Percentiles rank a stretch among this genome's conserved stretches.
phyloP scores from a whole-genome alignment of 2,113 vertebrate genomes.

The Neomonachus schauinslandi region DNA sequence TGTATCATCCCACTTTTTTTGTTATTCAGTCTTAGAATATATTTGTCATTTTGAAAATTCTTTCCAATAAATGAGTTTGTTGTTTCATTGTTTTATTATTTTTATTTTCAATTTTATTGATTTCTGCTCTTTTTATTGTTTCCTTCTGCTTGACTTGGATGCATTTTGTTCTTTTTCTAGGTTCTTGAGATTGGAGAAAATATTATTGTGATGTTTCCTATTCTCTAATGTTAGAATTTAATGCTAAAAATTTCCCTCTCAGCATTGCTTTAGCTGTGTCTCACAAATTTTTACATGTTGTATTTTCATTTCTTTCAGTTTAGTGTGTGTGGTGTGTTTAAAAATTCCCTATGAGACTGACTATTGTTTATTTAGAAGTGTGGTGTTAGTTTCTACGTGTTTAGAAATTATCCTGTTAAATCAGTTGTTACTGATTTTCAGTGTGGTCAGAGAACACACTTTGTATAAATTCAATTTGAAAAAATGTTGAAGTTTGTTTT shows the following conservation, averaged over 20 bases:
- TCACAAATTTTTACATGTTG: neutral
- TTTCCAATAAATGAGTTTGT: neutral
- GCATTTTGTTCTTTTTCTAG: neutral
- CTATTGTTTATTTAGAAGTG: neutral
- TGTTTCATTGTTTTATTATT: neutral
- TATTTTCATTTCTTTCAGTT: neutral
- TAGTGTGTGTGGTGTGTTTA: neutral
- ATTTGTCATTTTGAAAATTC: neutral
- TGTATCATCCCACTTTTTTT: neutral
- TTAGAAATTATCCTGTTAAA: neutral
- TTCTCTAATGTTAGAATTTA: neutral
- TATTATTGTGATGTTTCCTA: neutral
- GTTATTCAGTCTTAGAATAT: neutral
- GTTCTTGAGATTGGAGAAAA: neutral
- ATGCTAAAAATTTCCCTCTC: neutral
- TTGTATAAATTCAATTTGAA: neutral
- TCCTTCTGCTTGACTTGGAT: neutral
- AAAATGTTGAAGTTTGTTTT: neutral
- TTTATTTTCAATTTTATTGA: neutral
- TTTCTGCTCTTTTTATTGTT: neutral
- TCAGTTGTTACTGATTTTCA: neutral
- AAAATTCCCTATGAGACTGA: neutral
- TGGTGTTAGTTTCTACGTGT: neutral
- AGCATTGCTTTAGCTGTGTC: neutral
- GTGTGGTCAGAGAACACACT: neutral